Evolutionary conservation across 2,797 vertebrate genomes (phyloP), one percentile per base, ranked within the genome.

Genomic region (Euthynnus affinis): DNA sequence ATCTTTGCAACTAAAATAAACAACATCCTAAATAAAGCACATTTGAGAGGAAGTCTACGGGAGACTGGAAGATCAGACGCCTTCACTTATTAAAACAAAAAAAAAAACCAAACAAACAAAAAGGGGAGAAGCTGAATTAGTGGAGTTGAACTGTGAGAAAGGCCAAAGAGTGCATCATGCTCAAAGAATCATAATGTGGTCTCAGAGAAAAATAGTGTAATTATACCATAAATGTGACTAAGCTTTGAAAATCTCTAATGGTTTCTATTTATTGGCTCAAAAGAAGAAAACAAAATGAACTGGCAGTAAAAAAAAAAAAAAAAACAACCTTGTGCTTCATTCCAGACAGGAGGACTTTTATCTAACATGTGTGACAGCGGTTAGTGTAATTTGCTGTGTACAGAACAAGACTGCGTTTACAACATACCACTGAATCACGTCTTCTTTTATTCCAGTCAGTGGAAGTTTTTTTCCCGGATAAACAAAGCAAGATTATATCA

Each of bases 301-400:
- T 52, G 32, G 55, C 18, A 60, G 49, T 44, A 32, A 69, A 70
- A 80, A 13, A 32, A n/a, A n/a, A n/a, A n/a, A n/a, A n/a, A n/a
- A n/a, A n/a, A n/a, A n/a, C n/a, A n/a, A n/a, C n/a, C 1, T 6
- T 53, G 60, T 32, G 25, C 14, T 72, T 56, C 40, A 48, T 27
- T 70, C 25, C 46, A 69, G 15, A 55, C 18, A 59, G 63, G n/a
- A 23, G 12, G 25, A 3, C 25, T 53, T 75, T 55, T 64, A 71
- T 62, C 40, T 9, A 48, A 46, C 22, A 61, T 44, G 61, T 42
- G 48, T 64, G 18, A 40, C 13, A 32, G 17, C 49, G 22, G 42
- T 61, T 46, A 40, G 18, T 9, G 18, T 51, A 18, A 29, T 59
- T 15, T 46, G 42, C 13, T 37, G 49, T 34, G n/a, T 18, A 71